Evolutionary conservation across 2,113 vertebrate genomes (phyloP), one percentile per base, ranked within the genome.

Genomic region (Sphaerodactylus townsendi): DNA sequence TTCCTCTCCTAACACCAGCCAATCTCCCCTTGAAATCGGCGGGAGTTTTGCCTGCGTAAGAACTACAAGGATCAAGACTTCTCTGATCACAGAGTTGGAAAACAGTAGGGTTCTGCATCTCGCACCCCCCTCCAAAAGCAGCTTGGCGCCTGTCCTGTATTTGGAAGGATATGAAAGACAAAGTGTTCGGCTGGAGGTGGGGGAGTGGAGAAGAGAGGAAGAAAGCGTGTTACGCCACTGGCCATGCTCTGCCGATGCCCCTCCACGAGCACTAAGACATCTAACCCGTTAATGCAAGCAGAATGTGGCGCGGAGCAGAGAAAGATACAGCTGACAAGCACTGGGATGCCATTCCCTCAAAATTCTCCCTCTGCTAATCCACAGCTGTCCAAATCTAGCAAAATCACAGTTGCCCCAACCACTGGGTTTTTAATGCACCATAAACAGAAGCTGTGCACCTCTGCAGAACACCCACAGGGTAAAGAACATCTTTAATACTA

Each of bases 11-110:
- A 86, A 86, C 85, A 86, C 88, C 53, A 90, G 86, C 82, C 87
- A 79, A 87, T 86, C 91, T 88, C 85, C 88, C 74, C 88, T 41
- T 92, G 92, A 93, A 92, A 88, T 37, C 92, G 70, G 89, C 87
- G 79, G 91, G 89, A 85, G 89, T 73, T 53, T 25, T 2, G 64
- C 66, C 91, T 93, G 87, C 78, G 80, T 21, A 2, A 86, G 85
- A 89, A 83, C 88, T 84, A 79, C 74, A 46, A 21, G 84, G 89
- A 90, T 74, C 1, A 81, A 75, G 78, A 10, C 10, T 82, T 89
- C 85, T 87, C 82, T 86, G 90, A 91, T 83, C 88, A 79, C 78
- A 84, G 87, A 90, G 90, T 80, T 87, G 85, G 89, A 90, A 62
- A 89, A 89, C 89, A 15, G 87, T 21, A 82, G 91, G 93, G 86